A percentile compares a stretch with the other conserved stretches of the same genome.
Evolutionary conservation across 2,888 invertebrate genomes (phyloP).

Genomic region (Hirtodrosophila histrioides): DNA sequence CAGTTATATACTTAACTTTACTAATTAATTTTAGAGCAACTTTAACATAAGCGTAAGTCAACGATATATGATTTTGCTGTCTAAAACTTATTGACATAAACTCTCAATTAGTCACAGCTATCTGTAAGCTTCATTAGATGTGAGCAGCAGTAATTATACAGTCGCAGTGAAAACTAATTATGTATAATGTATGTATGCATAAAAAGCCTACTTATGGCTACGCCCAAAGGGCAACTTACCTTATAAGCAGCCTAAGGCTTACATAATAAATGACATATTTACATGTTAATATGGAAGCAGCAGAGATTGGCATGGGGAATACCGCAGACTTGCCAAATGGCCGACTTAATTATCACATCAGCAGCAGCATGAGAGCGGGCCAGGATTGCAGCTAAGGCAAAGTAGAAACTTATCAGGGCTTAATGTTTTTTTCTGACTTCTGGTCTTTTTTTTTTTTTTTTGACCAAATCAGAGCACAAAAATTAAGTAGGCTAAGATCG

Average conservation of each 20-base stretch:
- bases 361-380: constrained; percentile 4
- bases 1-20: not conserved
- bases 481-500: constrained; percentile 68
- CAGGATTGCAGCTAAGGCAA: constrained; percentile 25
- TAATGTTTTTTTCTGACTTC: constrained; percentile 25
- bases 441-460: constrained; percentile 5
- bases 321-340: constrained; percentile 42
- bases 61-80: constrained; percentile 8
- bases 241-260: constrained; percentile 34
- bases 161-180: constrained; percentile 63
- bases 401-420: constrained; percentile 63
- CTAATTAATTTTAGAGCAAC: not conserved
- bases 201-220: constrained; percentile 25
- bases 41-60: constrained; percentile 1
- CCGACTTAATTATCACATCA: constrained; percentile 67
- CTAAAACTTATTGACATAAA: constrained; percentile 9
- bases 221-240: constrained; percentile 14
- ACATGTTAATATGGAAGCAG: constrained; percentile 64
- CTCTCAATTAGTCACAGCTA: constrained; percentile 27
- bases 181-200: constrained; percentile 18
- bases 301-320: constrained; percentile 5
- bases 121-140: constrained; percentile 49
- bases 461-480: constrained; percentile 57
- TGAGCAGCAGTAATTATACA: constrained; percentile 42
- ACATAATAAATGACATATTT: constrained; percentile 69